Percentiles rank a stretch among this genome's conserved stretches.
These are phyloP conservation scores for Anadara kagoshimensis DNA, from an alignment of 1,140 invertebrate genomes.

Conservation along the genomic window DNA sequence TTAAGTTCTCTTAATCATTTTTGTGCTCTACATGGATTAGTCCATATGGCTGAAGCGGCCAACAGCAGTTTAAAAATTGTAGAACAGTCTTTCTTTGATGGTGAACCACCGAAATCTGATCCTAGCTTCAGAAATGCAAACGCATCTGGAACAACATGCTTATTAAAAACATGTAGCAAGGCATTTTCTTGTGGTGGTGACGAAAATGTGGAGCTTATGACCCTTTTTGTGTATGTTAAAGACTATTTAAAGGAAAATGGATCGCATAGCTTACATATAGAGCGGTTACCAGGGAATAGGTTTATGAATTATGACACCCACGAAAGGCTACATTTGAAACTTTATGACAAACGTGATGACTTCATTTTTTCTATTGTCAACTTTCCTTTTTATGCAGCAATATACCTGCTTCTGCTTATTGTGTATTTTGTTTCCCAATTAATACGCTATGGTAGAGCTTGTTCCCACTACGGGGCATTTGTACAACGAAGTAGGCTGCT, in stretches of 20 bases:
- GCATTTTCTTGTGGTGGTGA: slow-evolving; percentile 40
- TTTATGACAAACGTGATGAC: too few species aligned
- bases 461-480: too few species aligned
- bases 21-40: slow-evolving; percentile 30
- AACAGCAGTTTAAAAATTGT: neutral
- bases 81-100: slow-evolving; percentile 25
- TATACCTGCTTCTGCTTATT: too few species aligned
- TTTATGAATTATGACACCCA: too few species aligned
- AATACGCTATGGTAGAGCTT: too few species aligned
- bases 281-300: slow-evolving; percentile 29
- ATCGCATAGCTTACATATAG: slow-evolving; percentile 17
- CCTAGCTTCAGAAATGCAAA: slow-evolving; percentile 1
- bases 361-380: too few species aligned
- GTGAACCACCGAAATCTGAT: slow-evolving; percentile 19
- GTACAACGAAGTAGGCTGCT: too few species aligned
- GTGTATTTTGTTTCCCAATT: too few species aligned
- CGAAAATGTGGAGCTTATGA: slow-evolving; percentile 27
- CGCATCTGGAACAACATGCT: slow-evolving; percentile 20
- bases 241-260: slow-evolving; percentile 26
- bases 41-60: slow-evolving; percentile 27
- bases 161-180: slow-evolving; percentile 27
- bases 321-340: too few species aligned
- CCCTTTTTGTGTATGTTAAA: slow-evolving; percentile 17
- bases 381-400: too few species aligned
- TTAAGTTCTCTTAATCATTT: slow-evolving; percentile 24